Base-by-base conservation (phyloP, 2,797 vertebrate species). In the Distichodus sexfasciatus region DNA sequence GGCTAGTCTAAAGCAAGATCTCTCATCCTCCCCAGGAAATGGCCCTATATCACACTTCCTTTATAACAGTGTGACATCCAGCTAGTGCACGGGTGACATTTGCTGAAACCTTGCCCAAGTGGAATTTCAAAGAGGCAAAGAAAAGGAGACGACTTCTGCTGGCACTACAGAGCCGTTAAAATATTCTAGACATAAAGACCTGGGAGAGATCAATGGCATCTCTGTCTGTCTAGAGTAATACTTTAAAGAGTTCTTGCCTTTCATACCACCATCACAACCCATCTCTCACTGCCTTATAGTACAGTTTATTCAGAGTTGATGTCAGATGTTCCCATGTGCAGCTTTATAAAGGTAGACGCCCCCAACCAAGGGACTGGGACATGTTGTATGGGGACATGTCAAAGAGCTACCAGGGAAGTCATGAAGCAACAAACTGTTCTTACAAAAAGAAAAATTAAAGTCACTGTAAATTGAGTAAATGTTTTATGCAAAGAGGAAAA, bases 161-260 rank as follows among this genome's bases (percentile, higher is more conserved):
- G 54, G 33, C 7, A 21, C 53, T 51, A 55, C 36, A 55, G 19
- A 58, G 11, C 64, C 75, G 58, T 26, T 15, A 55, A 81, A 82
- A 79, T 74, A 76, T 75, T 76, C 11, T 51, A 65, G 71, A 66
- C 71, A 54, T 57, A 40, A 60, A 80, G 81, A 81, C 82, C 72
- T 67, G 71, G 47, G 58, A 69, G 71, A 78, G 79, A 87, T 84
- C 76, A 82, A 68, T 54, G 72, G 69, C 50, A 61, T 78, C 74
- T 4, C 23, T 54, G 9, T 17, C 57, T 58, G 64, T 83, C 73
- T 74, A 66, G 55, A 77, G 72, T 67, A 68, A 67, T 72, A 57
- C 67, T 7, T 41, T 36, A 17, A 57, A 60, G 51, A 59, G 55
- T n/a, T 26, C 47, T 31, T 58, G 69, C 58, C 41, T 66, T 71